Conservation (phyloP, 1,140 invertebrate species). For the Macrobrachium rosenbergii region DNA sequence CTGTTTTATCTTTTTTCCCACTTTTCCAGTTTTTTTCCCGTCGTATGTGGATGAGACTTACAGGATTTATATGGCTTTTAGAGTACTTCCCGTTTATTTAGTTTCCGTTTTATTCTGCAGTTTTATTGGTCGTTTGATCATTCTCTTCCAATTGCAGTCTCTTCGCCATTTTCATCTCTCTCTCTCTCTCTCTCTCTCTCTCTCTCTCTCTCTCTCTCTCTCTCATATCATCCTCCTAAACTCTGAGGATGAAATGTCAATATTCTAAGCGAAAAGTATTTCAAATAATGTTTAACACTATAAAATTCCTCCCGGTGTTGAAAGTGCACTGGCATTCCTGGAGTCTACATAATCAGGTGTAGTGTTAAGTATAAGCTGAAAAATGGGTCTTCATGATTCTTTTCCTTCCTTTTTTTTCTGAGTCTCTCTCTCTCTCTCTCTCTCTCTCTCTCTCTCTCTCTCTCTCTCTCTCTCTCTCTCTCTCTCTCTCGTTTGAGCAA, state of each 20-base stretch:
- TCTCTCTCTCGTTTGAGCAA: background rate
- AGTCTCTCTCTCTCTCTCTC: slow-evolving; percentile 14
- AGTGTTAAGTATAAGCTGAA: too few species aligned
- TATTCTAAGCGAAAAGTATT: slow-evolving; percentile 52
- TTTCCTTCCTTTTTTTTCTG: background rate
- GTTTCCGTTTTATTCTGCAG: background rate
- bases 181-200: slow-evolving; percentile 34
- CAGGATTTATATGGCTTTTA: background rate
- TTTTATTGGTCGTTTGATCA: background rate
- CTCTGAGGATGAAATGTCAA: slow-evolving; percentile 55
- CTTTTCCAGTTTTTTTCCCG: background rate
- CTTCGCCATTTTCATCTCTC: slow-evolving; percentile 6
- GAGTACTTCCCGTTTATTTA: background rate
- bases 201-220: slow-evolving; percentile 28
- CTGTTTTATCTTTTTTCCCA: background rate
- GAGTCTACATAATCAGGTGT: too few species aligned
- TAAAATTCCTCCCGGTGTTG: slow-evolving; percentile 45
- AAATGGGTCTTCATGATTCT: background rate
- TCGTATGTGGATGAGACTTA: background rate
- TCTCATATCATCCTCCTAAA: background rate
- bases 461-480: background rate
- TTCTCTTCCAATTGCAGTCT: background rate
- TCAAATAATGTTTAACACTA: slow-evolving; percentile 57
- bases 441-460: slow-evolving; percentile 31
- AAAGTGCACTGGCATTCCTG: slow-evolving; percentile 53